Conservation (phyloP, 2,113 vertebrate species). For the Dasyprocta punctata region DNA sequence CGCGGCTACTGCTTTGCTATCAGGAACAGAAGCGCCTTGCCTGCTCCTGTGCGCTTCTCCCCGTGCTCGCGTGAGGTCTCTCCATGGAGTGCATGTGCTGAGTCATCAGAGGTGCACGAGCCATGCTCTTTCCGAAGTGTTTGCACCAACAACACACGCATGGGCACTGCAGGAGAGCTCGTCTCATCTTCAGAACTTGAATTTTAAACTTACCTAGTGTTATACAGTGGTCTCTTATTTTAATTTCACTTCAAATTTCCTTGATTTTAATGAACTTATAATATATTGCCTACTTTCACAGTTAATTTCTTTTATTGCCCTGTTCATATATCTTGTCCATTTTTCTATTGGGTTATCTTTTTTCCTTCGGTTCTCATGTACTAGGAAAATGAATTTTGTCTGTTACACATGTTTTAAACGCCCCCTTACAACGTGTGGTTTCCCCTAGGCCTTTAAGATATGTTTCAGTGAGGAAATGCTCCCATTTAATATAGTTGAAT, state of each 20-base stretch:
- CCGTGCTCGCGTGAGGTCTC: not conserved
- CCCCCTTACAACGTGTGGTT: not conserved
- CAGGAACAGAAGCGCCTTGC: not conserved
- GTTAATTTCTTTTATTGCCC: not conserved
- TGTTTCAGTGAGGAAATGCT: slow-evolving; percentile 20
- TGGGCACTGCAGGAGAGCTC: not conserved
- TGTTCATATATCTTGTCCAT: not conserved
- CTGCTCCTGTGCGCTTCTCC: not conserved
- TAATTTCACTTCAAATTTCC: not conserved
- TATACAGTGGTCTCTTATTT: not conserved
- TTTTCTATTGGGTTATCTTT: not conserved
- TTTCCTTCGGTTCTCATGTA: not conserved
- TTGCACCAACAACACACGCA: not conserved
- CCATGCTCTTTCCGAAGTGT: not conserved
- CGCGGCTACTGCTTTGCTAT: not conserved
- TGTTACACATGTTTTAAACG: not conserved
- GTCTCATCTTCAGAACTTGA: not conserved
- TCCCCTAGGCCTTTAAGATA: not conserved
- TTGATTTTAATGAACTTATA: slow-evolving; percentile 22
- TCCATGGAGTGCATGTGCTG: not conserved
- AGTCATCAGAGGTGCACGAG: not conserved
- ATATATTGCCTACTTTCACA: not conserved
- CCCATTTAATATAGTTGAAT: not conserved
- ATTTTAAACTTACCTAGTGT: not conserved
- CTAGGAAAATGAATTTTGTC: not conserved